A percentile compares a stretch with the other conserved stretches of the same genome.
Conservation (phyloP, 2,113 vertebrate genomes). For the Nanorana parkeri region DNA sequence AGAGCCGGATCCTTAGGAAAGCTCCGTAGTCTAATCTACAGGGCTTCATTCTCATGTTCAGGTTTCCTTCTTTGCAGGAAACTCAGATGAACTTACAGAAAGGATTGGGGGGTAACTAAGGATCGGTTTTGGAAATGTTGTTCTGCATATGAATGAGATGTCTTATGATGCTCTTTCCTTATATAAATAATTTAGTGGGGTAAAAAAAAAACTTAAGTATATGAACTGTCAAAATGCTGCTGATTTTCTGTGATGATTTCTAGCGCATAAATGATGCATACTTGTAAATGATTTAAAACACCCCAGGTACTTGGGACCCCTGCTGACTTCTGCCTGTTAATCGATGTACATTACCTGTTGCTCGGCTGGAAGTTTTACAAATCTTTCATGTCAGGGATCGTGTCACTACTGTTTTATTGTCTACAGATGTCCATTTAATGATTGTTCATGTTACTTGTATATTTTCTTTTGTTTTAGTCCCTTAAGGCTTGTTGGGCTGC, state of each 20-base stretch:
- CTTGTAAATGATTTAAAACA: not conserved
- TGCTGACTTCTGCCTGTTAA: not conserved
- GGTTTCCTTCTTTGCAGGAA: too few species aligned
- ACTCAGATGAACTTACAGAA: too few species aligned
- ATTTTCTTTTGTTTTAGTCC: not conserved
- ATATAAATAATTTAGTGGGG: conserved; percentile 3
- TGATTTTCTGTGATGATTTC: not conserved
- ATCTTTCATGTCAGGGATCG: not conserved
- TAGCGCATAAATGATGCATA: conserved; percentile 6
- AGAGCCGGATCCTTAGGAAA: too few species aligned
- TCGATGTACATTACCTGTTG: not conserved
- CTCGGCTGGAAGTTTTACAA: not conserved
- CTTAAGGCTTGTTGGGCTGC: not conserved
- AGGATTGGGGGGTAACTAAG: not conserved
- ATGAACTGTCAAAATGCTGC: conserved; percentile 2
- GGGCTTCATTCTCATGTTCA: too few species aligned
- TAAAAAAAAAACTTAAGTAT: not conserved
- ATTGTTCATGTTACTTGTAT: too few species aligned
- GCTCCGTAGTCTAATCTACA: too few species aligned
- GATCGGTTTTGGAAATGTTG: not conserved
- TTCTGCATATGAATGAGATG: not conserved
- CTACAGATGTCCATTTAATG: not conserved
- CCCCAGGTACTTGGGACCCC: not conserved
- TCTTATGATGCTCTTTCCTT: not conserved
- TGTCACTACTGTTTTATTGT: not conserved